These are phyloP conservation scores for Drepana falcataria DNA, from an alignment of 2,888 invertebrate genomes.

Conservation along the genomic window DNA sequence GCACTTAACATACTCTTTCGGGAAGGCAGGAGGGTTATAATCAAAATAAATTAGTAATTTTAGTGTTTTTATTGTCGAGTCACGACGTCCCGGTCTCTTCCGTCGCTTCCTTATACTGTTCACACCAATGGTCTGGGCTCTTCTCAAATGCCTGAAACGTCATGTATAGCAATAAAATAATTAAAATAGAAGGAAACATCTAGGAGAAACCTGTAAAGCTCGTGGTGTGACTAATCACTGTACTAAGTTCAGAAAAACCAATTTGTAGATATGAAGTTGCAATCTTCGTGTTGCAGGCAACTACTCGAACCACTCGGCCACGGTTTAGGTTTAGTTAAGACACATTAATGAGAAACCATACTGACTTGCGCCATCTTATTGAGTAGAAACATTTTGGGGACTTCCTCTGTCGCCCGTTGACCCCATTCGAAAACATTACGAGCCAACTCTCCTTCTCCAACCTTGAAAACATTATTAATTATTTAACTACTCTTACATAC, in stretches of 20 bases:
- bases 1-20: no score
- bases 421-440: constrained; percentile 74
- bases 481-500: no score
- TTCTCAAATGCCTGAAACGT: constrained; percentile 59
- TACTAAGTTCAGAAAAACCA: no score
- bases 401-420: constrained; percentile 65
- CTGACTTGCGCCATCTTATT: constrained; percentile 74
- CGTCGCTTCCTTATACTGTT: constrained; percentile 53
- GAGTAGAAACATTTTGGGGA: constrained; percentile 63
- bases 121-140: constrained; percentile 52
- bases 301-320: no score
- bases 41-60: no score
- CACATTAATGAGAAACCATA: neutral
- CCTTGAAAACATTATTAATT: constrained; percentile 32
- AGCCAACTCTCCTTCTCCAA: constrained; percentile 56
- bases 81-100: constrained; percentile 12
- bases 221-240: no score
- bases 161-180: neutral
- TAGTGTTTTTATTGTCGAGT: no score
- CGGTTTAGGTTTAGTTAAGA: no score
- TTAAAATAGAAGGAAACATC: neutral
- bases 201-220: neutral
- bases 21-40: no score
- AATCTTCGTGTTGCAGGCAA: no score
- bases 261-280: no score